Evolutionary conservation across 2,888 invertebrate genomes (phyloP), one percentile per base, ranked within the genome.

Genomic region (Drosophila robusta): DNA sequence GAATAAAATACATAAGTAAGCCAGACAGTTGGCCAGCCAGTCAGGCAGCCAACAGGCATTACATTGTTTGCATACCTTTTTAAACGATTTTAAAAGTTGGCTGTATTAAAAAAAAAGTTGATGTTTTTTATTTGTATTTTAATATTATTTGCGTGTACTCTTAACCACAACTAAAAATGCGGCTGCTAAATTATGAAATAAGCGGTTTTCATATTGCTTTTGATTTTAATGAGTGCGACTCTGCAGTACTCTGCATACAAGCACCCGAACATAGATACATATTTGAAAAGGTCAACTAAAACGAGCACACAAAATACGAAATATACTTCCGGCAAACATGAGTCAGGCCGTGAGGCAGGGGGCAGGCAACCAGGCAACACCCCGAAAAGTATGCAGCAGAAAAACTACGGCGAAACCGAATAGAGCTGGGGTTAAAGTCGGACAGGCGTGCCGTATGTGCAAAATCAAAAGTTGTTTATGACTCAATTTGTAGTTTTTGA

Each of bases 381-480:
- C 66, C 87, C 78, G 45, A 61, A 78, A 75, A 75, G 62, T 78
- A 83, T 73, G 68, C 81, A 65, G 49, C 54, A 73, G 32, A 51
- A 67, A 60, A 51, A 45, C 39, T 29, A 66, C 55, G 29, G n/a
- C 38, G n/a, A 50, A 45, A 51, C n/a, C 26, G 16, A 41, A 11
- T 34, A 6, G 55, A 24, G 49, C 24, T 50, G 49, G 34, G 34
- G 38, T 16, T 34, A 47, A 42, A 61, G 51, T 54, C 24, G 57
- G 56, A 61, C 50, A 45, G 69, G 46, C 49, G 54, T 56, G 57
- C 52, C 72, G 38, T 45, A 86, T 78, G 80, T 86, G 79, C 77
- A 87, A 84, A 86, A 86, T 86, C 89, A 86, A 87, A 87, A 87
- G 86, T 89, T 87, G 89, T 87, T 87, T 87, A 87, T 87, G 89